phyloP scores from a whole-genome alignment of 2,113 vertebrate genomes.

The Xiphophorus maculatus region DNA sequence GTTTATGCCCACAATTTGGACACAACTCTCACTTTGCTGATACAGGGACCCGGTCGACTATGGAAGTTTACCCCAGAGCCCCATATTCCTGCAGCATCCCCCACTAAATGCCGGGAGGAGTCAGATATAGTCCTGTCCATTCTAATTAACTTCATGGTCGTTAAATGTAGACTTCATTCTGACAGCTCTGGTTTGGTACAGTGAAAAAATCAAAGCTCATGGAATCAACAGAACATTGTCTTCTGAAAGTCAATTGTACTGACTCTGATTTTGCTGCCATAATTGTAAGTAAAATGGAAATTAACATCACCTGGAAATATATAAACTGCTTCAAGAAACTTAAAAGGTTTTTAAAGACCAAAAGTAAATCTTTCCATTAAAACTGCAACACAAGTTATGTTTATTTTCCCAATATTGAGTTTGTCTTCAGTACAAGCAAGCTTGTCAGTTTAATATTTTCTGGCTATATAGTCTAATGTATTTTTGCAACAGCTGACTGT shows the following conservation, averaged over 20 bases:
- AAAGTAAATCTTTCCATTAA: no score
- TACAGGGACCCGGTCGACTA: no score
- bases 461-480: slow-evolving; percentile 73
- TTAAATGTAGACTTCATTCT: background rate
- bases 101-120: background rate
- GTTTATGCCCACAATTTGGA: background rate
- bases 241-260: background rate
- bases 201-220: background rate
- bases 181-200: background rate
- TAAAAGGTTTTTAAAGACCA: background rate
- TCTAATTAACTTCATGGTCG: background rate
- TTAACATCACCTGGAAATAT: background rate
- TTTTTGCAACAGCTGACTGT: slow-evolving; percentile 60
- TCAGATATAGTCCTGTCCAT: background rate
- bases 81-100: background rate
- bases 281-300: background rate
- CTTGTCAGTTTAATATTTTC: slow-evolving; percentile 64
- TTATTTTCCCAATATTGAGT: background rate
- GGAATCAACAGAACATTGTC: background rate
- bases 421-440: background rate
- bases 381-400: background rate
- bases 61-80: background rate
- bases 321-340: background rate
- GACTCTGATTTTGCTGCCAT: background rate
- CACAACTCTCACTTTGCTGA: background rate